Evolutionary conservation across 2,797 vertebrate genomes (phyloP).

Genomic region (Parauchenoglanis punctatus): DNA sequence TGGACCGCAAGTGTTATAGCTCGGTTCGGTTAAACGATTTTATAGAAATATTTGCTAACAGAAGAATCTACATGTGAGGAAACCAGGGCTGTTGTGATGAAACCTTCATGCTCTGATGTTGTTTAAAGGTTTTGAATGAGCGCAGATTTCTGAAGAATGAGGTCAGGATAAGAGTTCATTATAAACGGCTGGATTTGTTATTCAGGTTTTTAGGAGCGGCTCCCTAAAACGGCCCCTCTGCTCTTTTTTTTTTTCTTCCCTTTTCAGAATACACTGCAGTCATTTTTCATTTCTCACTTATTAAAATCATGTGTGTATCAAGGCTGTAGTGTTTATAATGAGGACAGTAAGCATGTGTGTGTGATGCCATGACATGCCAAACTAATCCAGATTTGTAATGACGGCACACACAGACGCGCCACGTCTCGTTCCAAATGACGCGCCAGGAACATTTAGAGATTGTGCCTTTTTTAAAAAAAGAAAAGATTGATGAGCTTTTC

Average conservation of each 20-base stretch:
- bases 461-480: too few relatives aligned
- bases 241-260: neutral
- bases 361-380: neutral
- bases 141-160: conserved; percentile 31
- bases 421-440: too few relatives aligned
- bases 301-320: conserved; percentile 27
- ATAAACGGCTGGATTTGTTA: conserved; percentile 18
- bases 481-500: conserved; percentile 26
- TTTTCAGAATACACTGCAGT: neutral
- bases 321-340: neutral
- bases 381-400: conserved; percentile 8
- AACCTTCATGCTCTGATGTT: neutral
- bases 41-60: conserved; percentile 1
- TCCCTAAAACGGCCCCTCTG: conserved; percentile 18
- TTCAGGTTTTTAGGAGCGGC: conserved; percentile 4
- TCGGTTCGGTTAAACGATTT: neutral
- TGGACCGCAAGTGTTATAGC: neutral
- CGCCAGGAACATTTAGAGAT: too few relatives aligned
- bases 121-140: conserved; percentile 26
- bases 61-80: conserved; percentile 8
- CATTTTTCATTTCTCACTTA: conserved; percentile 19
- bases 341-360: neutral
- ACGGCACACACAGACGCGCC: neutral
- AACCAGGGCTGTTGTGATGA: neutral
- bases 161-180: conserved; percentile 31